These are phyloP conservation scores for Hippocampus barbouri DNA, from an alignment of 2,113 vertebrate species.

Conservation along the genomic window DNA sequence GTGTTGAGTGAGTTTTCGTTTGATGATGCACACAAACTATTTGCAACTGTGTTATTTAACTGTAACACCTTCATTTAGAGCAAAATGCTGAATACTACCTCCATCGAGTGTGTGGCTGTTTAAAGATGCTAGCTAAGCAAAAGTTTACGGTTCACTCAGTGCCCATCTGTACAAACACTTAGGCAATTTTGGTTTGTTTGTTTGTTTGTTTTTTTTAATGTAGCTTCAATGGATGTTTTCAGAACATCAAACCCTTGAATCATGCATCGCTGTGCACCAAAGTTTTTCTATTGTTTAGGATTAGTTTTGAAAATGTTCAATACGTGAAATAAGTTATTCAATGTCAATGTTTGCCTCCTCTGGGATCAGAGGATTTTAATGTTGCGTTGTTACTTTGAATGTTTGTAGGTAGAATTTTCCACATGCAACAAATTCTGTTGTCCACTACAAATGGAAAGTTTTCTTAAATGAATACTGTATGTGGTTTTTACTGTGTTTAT, in stretches of 20 bases:
- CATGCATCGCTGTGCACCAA: background rate
- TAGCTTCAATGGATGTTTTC: background rate
- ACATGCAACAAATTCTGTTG: background rate
- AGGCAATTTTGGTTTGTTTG: background rate
- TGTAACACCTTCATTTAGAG: background rate
- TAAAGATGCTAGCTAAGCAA: background rate
- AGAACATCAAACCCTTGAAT: background rate
- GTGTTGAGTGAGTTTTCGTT: background rate
- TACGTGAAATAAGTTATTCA: background rate
- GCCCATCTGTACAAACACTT: background rate
- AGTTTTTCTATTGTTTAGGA: background rate
- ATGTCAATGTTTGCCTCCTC: background rate
- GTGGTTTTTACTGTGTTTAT: background rate
- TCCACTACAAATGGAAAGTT: background rate
- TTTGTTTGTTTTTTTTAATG: background rate
- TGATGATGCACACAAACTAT: background rate
- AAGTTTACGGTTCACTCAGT: too few species aligned
- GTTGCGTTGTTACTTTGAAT: background rate
- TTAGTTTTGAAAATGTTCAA: background rate
- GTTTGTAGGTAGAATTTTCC: background rate
- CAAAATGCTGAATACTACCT: background rate
- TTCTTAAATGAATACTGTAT: background rate
- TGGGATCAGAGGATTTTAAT: background rate
- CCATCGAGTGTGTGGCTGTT: background rate
- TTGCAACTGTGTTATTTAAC: background rate